A percentile compares a stretch with the other conserved stretches of the same genome.
Evolutionary conservation across 2,113 vertebrate genomes (phyloP).

Genomic region (Ptilonorhynchus violaceus): DNA sequence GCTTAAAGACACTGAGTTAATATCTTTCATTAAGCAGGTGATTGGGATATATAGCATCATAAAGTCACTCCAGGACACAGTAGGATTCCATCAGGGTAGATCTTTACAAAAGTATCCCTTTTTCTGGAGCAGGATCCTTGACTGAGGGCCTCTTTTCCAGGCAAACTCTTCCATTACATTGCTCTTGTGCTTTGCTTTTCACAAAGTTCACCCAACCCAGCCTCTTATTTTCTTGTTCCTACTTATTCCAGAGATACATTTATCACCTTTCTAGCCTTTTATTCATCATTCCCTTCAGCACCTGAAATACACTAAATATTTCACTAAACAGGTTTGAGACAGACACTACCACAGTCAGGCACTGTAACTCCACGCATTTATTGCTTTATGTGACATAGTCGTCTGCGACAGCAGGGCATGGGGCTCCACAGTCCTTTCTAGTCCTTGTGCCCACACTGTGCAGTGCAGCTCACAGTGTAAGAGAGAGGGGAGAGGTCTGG

Average conservation of each 20-base stretch:
- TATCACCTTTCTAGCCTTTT: neutral
- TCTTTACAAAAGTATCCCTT: too few relatives aligned
- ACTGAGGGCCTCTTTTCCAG: neutral
- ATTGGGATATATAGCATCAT: too few relatives aligned
- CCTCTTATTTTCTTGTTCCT: neutral
- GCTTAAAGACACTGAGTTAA: too few relatives aligned
- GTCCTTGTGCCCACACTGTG: neutral
- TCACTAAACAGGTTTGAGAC: neutral
- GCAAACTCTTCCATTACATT: neutral
- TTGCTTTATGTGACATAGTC: neutral
- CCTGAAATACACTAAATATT: neutral
- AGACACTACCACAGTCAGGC: neutral
- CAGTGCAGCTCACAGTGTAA: neutral
- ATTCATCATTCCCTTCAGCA: neutral
- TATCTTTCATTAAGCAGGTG: too few relatives aligned
- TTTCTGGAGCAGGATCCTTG: too few relatives aligned
- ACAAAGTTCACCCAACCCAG: neutral
- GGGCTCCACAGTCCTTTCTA: neutral
- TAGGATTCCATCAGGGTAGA: too few relatives aligned
- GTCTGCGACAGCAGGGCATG: accelerated
- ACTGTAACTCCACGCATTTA: neutral
- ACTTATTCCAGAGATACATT: neutral
- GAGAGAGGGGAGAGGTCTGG: neutral
- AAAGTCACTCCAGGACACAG: too few relatives aligned
- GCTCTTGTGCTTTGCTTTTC: neutral